Evolutionary conservation across 1,140 invertebrate species (phyloP).

Genomic region (Coelopa frigida): DNA sequence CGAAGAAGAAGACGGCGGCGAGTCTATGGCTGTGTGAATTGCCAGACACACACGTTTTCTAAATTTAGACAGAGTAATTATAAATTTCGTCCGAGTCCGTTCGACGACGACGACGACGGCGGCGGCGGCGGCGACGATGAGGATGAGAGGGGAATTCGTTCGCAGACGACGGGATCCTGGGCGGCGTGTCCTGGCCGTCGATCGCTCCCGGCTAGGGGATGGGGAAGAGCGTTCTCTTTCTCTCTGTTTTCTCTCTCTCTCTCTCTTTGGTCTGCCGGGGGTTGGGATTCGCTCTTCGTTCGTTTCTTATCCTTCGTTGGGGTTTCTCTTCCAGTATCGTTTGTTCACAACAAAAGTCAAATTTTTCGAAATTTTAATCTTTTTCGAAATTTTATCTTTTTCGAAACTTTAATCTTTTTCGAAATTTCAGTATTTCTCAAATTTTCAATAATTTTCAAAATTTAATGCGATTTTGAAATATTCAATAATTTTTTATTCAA

Average conservation of each 20-base stretch:
- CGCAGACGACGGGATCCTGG: neutral
- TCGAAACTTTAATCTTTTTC: too few species aligned
- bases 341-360: too few species aligned
- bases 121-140: constrained; percentile 2
- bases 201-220: neutral
- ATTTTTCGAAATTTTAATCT: too few species aligned
- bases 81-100: constrained; percentile 12
- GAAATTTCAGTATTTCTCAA: too few species aligned
- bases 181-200: neutral
- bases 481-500: too few species aligned
- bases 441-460: too few species aligned
- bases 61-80: constrained; percentile 46
- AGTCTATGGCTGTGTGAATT: constrained; percentile 32
- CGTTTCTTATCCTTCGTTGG: neutral
- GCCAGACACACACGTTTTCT: constrained; percentile 44
- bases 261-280: neutral
- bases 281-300: neutral
- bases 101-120: neutral
- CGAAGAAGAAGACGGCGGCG: too few species aligned
- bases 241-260: constrained; percentile 6
- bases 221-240: constrained; percentile 4
- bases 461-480: too few species aligned
- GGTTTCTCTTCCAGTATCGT: too few species aligned
- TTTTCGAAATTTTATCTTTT: too few species aligned
- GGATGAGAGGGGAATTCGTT: neutral